Evolutionary conservation across 2,888 invertebrate genomes (phyloP), one percentile per base, ranked within the genome.

Genomic region (Phyllotreta cruciferae): DNA sequence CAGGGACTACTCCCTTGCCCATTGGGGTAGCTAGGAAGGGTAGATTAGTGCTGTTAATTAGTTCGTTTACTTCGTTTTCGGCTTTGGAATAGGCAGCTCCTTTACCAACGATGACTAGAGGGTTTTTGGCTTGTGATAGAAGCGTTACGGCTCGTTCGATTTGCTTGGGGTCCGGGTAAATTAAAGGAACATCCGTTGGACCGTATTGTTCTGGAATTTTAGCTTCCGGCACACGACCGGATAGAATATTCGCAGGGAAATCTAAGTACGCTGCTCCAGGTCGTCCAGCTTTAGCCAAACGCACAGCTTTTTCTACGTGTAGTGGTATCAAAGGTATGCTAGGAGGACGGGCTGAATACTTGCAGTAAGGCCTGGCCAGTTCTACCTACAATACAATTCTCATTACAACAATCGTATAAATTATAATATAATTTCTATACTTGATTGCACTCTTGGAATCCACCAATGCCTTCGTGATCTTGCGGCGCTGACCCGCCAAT

Each of bases 11-110:
- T 6, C 92, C 92, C 79, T 92, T 92, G 11, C 92, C 98, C 96
- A 98, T 98, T 7, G 98, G 98, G 3, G 96, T 96, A 0, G 96
- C 93, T 69, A 98, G 82, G 82, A 96, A 96, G 0, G 97, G 98
- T 45, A 98, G 78, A 68, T 90, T 88, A 1, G 90, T 89, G 11
- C 83, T 82, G 8, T 86, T 82, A 7, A 98, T 86, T 0, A 97
- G 85, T 56, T 88, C 84, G 11, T 86, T 83, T 24, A 94, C 80
- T 56, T 87, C 85, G 0, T 85, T 82, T 79, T 96, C 96, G 0
- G 95, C 92, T 66, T 86, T 83, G 0, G 88, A 87, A 78, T 94
- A 95, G 6, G 78, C 78, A 8, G 80, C 77, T 14, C 81, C 11
- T 83, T 98, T 97, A 64, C 97, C 97, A 36, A 96, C 85, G 61